A percentile compares a stretch with the other conserved stretches of the same genome.
Conservation (phyloP, 2,888 invertebrate species). For the Eurois occulta region DNA sequence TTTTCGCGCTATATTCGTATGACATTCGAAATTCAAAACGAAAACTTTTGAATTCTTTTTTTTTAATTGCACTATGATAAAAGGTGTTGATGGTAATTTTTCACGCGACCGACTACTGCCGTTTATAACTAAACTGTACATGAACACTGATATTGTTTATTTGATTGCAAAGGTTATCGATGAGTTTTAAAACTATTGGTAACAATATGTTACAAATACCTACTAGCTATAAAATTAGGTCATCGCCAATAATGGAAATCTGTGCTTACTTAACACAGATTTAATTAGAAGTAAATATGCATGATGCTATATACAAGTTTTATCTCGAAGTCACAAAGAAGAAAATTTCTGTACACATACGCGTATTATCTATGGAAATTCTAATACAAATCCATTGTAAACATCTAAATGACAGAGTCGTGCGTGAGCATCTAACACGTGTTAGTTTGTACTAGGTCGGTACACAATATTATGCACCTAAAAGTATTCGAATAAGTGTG, state of each 20-base stretch:
- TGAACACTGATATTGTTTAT: constrained; percentile 64
- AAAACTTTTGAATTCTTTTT: constrained; percentile 20
- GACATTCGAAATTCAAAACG: constrained; percentile 72
- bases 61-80: constrained; percentile 20
- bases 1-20: constrained; percentile 79
- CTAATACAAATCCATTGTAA: constrained; percentile 7
- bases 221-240: constrained; percentile 65
- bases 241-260: constrained; percentile 67
- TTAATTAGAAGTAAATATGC: neutral
- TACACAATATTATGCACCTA: neutral
- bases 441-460: neutral
- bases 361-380: neutral
- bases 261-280: neutral
- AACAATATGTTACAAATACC: constrained; percentile 31
- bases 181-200: constrained; percentile 64
- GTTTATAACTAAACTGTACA: constrained; percentile 35
- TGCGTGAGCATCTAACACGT: constrained; percentile 19
- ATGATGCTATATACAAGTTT: neutral
- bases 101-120: constrained; percentile 69
- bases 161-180: constrained; percentile 76
- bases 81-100: constrained; percentile 70
- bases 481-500: neutral
- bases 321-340: neutral
- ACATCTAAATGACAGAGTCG: neutral
- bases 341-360: neutral